Base-by-base conservation (phyloP, 2,113 vertebrate species). In the Hepsetus odoe region DNA sequence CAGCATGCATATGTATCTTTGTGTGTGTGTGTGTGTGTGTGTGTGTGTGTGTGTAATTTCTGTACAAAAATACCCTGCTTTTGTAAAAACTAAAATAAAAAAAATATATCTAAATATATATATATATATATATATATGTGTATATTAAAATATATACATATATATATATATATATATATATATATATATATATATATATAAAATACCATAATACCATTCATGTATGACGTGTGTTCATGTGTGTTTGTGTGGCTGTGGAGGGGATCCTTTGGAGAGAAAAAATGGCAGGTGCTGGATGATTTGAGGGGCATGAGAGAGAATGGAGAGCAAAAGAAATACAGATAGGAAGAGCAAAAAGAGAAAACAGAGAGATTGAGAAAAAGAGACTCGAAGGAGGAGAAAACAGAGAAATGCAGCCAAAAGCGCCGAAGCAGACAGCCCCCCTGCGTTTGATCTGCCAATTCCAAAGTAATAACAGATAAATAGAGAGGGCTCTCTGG, bases 401-500 rank as follows among this genome's bases (percentile, higher is more conserved):
- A 77, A 72, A 30, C 56, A 76, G 71, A 71, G 59, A 85, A 79
- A 79, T 70, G 72, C 79, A 85, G 88, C 87, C 89, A 90, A 86
- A 82, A 78, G 81, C 13, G 79, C 81, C 87, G 85, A 86, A 84
- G 87, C 85, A 85, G 82, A 83, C 77, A 87, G 86, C 79, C 83
- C 85, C 88, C 89, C 87, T 85, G 85, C 80, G 86, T 90, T 91
- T 91, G 88, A 92, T 90, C 86, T 88, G 87, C 90, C 89, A 88
- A 89, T 89, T 90, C 86, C 85, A 91, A 84, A 88, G 86, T 92
- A 91, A 91, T 91, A 90, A 91, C 90, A 91, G 88, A 91, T 91
- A 91, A 92, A 92, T 89, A 90, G 89, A 90, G 87, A 87, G 86
- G 87, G 83, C 88, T 91, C 84, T 74, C 90, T 86, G 86, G 86